Percentiles rank a stretch among this genome's conserved stretches.
These are phyloP conservation scores for Teinopalpus imperialis DNA, from an alignment of 2,888 invertebrate species.

Conservation along the genomic window DNA sequence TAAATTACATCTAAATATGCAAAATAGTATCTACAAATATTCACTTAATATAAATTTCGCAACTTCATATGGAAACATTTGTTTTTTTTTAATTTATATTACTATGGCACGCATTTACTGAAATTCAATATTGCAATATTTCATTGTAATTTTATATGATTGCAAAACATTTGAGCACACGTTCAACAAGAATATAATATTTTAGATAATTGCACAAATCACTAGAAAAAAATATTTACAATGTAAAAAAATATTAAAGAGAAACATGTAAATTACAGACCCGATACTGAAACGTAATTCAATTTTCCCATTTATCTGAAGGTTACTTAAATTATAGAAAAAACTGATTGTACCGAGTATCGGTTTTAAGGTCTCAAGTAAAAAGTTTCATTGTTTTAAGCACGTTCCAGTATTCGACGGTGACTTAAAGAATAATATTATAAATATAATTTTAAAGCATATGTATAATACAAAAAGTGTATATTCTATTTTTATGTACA, in stretches of 20 bases:
- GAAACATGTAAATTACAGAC: constrained; percentile 3
- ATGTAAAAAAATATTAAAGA: background rate
- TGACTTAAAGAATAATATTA: constrained; percentile 6
- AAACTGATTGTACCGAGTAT: too few relatives aligned
- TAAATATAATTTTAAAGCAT: constrained; percentile 20
- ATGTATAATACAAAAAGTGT: constrained; percentile 19
- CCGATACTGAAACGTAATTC: too few relatives aligned
- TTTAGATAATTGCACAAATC: constrained; percentile 13
- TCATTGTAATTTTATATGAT: background rate
- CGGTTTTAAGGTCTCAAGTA: too few relatives aligned
- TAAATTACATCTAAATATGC: constrained; percentile 27
- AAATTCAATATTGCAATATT: constrained; percentile 4
- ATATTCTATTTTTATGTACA: constrained; percentile 5
- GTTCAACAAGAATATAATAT: background rate
- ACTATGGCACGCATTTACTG: constrained; percentile 22
- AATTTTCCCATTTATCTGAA: too few relatives aligned
- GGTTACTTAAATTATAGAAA: too few relatives aligned
- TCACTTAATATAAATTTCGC: background rate
- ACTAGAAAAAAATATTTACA: constrained; percentile 14
- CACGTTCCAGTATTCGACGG: too few relatives aligned
- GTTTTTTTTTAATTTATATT: constrained; percentile 2
- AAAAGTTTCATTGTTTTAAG: too few relatives aligned
- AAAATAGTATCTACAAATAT: constrained; percentile 16
- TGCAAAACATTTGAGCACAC: constrained; percentile 5
- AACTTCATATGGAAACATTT: background rate